These are phyloP conservation scores for Macquaria australasica DNA, from an alignment of 2,113 vertebrate species.

Conservation along the genomic window DNA sequence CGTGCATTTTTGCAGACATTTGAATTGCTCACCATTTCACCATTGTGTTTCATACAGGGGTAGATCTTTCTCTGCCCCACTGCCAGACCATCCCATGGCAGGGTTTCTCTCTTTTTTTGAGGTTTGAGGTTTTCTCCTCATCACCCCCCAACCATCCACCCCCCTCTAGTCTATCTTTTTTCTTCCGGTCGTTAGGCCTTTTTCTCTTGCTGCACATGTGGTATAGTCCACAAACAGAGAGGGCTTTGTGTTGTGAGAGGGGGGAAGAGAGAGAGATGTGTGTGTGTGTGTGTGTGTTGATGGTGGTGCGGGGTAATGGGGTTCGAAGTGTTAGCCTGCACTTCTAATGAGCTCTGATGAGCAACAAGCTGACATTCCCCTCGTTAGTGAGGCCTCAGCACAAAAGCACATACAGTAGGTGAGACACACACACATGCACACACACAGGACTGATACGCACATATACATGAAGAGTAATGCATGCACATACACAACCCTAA, in stretches of 20 bases:
- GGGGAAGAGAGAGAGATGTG: slow-evolving; percentile 35
- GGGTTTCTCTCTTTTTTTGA: slow-evolving; percentile 24
- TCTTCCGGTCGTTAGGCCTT: slow-evolving; percentile 77
- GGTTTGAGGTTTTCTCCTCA: no score
- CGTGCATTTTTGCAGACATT: slow-evolving; percentile 4
- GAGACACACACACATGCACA: slow-evolving; percentile 26
- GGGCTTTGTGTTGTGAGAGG: slow-evolving; percentile 76
- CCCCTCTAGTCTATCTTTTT: slow-evolving; percentile 60
- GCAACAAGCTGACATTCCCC: slow-evolving; percentile 72
- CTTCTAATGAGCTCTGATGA: slow-evolving; percentile 78
- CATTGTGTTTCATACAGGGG: slow-evolving; percentile 18
- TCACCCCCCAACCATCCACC: background rate
- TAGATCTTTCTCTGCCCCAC: slow-evolving; percentile 21
- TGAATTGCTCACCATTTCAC: slow-evolving; percentile 21
- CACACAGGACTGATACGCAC: slow-evolving; percentile 20
- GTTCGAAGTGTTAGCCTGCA: slow-evolving; percentile 68
- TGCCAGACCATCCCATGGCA: slow-evolving; percentile 37
- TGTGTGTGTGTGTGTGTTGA: slow-evolving; percentile 15
- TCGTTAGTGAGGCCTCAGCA: slow-evolving; percentile 69
- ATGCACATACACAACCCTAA: slow-evolving; percentile 11
- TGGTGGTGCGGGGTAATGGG: slow-evolving; percentile 52
- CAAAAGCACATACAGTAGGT: slow-evolving; percentile 48
- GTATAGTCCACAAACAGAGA: slow-evolving; percentile 81
- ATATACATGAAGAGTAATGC: slow-evolving; percentile 13
- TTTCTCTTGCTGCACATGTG: slow-evolving; percentile 70